Evolutionary conservation across 30 jellyfish, hydroid and myxozoan species (phyloP), one percentile per base, ranked within the genome.

Genomic region (Cassiopea andromeda): DNA sequence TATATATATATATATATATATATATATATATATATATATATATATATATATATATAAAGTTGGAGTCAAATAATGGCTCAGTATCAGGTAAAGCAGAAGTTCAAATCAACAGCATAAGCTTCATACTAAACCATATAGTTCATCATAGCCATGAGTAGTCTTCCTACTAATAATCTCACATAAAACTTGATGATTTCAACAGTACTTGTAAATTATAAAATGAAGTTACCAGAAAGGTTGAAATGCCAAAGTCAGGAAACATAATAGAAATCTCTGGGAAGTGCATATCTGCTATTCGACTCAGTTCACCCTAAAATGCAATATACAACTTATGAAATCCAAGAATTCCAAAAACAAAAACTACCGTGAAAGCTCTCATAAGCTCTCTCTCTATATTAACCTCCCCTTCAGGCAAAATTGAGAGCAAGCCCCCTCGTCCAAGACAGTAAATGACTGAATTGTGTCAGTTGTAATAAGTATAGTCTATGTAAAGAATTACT

Each of bases 171-270:
- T 27, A 27, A 27, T 27, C 38, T 27, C 38, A 27, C 38, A 27
- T 27, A 27, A 27, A 27, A 27, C 38, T 27, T 27, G 38, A 27
- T 27, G 38, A 27, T 27, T 27, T 27, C 38, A n/a, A 46, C 7
- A 5, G n/a, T 15, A 54, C 10, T 48, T 5, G 58, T 14, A 77
- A 43, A 3, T 78, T 1, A 48, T 15, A 46, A 48, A 27, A 8
- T 4, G n/a, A 1, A 82, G 3, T 10, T 75, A 86, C 93, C 93
- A 86, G 15, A 60, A 27, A 86, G 1, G 80, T 1, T 1, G 93
- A 38, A 48, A 86, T 86, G 73, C 93, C 93, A 86, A 86, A 87
- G n/a, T 86, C 93, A 2, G 93, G 82, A 46, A 44, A 75, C 54
- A 54, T 83, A 19, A 76, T 46, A 7, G 58, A 68, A 47, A 86